Percentiles rank a stretch among this genome's conserved stretches.
phyloP scores from a whole-genome alignment of 2,113 vertebrate species.

The Oncorhynchus tshawytscha region DNA sequence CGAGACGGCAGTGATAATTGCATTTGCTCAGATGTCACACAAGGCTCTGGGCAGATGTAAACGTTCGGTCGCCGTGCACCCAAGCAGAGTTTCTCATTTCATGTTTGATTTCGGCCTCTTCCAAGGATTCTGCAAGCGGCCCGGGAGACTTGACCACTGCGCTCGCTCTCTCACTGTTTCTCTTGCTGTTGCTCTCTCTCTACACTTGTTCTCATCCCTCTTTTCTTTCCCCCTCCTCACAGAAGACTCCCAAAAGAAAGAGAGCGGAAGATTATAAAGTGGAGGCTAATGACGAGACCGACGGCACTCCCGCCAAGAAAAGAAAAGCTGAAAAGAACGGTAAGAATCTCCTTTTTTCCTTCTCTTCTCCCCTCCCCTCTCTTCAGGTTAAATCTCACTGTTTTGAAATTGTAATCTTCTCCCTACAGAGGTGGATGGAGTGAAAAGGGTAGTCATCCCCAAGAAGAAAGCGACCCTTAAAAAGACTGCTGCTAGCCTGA shows the following conservation, averaged over 20 bases:
- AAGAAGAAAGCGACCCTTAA: constrained; percentile 6
- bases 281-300: constrained; percentile 27
- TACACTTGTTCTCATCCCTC: neutral
- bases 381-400: neutral
- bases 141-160: constrained; percentile 30
- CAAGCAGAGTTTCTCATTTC: constrained; percentile 25
- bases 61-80: constrained; percentile 13
- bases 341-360: neutral
- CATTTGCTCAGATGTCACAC: constrained; percentile 24
- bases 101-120: constrained; percentile 32
- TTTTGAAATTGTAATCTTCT: neutral
- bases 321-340: constrained; percentile 50
- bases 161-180: neutral
- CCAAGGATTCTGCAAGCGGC: constrained; percentile 25
- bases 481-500: constrained; percentile 12
- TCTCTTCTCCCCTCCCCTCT: neutral
- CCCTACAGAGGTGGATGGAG: constrained; percentile 46
- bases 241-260: constrained; percentile 63
- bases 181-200: too few species aligned
- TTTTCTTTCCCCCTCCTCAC: neutral
- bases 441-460: constrained; percentile 41
- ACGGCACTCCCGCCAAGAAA: constrained; percentile 52
- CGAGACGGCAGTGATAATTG: constrained; percentile 23
- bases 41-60: constrained; percentile 14
- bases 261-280: constrained; percentile 14